These are phyloP conservation scores for Chironomus striatipennis DNA, from an alignment of 1,140 invertebrate species.

Conservation along the genomic window DNA sequence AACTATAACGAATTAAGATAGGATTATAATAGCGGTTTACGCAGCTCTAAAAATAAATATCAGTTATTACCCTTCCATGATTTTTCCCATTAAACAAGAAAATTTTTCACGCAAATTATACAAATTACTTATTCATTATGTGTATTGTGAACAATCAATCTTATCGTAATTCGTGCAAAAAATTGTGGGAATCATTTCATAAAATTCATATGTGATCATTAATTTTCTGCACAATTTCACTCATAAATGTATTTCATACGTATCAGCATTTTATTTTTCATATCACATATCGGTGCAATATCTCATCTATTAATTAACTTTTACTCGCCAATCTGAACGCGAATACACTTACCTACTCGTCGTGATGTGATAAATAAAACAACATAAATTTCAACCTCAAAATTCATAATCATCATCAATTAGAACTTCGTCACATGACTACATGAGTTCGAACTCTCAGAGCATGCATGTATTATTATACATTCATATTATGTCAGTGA, in stretches of 20 bases:
- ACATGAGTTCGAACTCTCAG: not conserved
- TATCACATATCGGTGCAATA: not conserved
- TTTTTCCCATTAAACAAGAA: not conserved
- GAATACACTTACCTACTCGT: too few relatives aligned
- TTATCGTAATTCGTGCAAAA: constrained; percentile 13
- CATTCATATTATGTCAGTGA: not conserved
- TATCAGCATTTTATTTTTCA: not conserved
- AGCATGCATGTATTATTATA: not conserved
- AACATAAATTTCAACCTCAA: too few relatives aligned
- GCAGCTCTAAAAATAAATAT: not conserved
- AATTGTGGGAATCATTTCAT: not conserved
- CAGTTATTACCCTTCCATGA: not conserved
- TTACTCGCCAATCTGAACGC: not conserved
- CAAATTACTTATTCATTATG: constrained; percentile 3
- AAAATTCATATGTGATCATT: not conserved
- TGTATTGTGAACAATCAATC: not conserved
- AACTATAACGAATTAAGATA: not conserved
- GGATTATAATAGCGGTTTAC: not conserved
- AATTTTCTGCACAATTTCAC: not conserved
- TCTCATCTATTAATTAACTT: not conserved
- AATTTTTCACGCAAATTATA: not conserved
- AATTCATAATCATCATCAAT: constrained; percentile 11
- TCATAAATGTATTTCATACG: not conserved
- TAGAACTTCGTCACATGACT: constrained; percentile 12
- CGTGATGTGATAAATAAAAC: too few relatives aligned